Evolutionary conservation across 2,113 vertebrate genomes (phyloP).

Genomic region (Falcunculus frontatus): DNA sequence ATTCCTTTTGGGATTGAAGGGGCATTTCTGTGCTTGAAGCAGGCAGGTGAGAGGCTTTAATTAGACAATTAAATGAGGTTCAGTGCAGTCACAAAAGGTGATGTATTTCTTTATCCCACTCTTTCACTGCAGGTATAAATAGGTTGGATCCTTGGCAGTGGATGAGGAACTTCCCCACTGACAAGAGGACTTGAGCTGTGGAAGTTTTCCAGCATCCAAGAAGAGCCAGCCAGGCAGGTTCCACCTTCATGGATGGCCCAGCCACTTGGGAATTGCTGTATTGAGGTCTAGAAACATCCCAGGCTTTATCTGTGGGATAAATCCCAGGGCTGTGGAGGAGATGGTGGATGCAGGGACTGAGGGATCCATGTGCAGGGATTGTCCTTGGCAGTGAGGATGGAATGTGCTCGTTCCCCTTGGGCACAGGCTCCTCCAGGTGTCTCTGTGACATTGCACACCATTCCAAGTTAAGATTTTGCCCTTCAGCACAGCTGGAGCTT

Average conservation of each 20-base stretch:
- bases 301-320: neutral
- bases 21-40: neutral
- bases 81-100: too few relatives aligned
- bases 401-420: fast-evolving
- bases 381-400: fast-evolving
- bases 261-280: neutral
- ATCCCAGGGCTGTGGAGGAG: neutral
- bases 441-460: neutral
- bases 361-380: fast-evolving
- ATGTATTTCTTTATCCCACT: neutral
- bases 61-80: neutral
- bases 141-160: neutral
- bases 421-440: neutral
- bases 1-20: neutral
- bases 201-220: neutral
- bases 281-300: neutral
- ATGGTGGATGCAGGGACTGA: neutral
- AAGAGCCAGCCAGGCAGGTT: neutral
- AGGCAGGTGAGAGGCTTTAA: neutral
- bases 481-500: neutral
- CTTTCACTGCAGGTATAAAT: neutral
- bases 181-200: neutral
- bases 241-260: neutral
- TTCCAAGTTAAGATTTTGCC: neutral
- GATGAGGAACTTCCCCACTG: neutral